These are phyloP conservation scores for Ophion costatus DNA, from an alignment of 2,888 invertebrate species.

Conservation along the genomic window DNA sequence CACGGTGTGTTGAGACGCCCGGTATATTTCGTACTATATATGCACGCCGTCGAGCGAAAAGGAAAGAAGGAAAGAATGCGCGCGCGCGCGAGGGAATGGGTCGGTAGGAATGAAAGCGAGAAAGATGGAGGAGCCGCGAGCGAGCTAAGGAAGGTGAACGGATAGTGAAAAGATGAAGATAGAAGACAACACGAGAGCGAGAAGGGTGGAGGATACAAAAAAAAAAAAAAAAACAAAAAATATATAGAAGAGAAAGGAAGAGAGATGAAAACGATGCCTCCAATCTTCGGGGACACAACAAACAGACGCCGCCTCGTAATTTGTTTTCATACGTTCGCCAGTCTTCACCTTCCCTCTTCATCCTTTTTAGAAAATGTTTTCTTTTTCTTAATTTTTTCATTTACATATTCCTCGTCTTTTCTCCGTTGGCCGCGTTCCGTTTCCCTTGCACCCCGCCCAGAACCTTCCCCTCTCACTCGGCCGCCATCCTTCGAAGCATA, in stretches of 20 bases:
- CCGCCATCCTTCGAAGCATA: neutral
- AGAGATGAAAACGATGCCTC: slow-evolving; percentile 62
- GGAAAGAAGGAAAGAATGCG: slow-evolving; percentile 38
- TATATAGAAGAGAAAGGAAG: slow-evolving; percentile 11
- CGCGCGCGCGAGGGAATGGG: slow-evolving; percentile 17
- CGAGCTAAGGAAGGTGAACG: slow-evolving; percentile 57
- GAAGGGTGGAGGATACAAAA: slow-evolving; percentile 29
- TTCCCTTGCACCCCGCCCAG: slow-evolving; percentile 37
- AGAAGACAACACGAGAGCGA: slow-evolving; percentile 60
- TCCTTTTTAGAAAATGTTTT: slow-evolving; percentile 46
- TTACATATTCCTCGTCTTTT: slow-evolving; percentile 53
- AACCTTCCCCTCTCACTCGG: slow-evolving; percentile 27
- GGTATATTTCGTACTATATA: slow-evolving; percentile 42
- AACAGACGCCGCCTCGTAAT: slow-evolving; percentile 82
- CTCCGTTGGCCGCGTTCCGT: slow-evolving; percentile 58
- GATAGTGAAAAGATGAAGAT: slow-evolving; percentile 68
- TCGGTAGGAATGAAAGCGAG: neutral
- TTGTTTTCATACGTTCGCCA: slow-evolving; percentile 81
- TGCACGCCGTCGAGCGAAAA: slow-evolving; percentile 42
- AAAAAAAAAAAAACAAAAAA: neutral
- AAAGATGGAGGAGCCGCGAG: slow-evolving; percentile 15
- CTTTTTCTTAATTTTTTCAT: slow-evolving; percentile 63
- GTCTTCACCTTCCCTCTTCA: slow-evolving; percentile 63
- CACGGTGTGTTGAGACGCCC: slow-evolving; percentile 29
- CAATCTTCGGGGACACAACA: slow-evolving; percentile 76